Evolutionary conservation across 2,113 vertebrate genomes (phyloP).

Genomic region (Myodes glareolus): DNA sequence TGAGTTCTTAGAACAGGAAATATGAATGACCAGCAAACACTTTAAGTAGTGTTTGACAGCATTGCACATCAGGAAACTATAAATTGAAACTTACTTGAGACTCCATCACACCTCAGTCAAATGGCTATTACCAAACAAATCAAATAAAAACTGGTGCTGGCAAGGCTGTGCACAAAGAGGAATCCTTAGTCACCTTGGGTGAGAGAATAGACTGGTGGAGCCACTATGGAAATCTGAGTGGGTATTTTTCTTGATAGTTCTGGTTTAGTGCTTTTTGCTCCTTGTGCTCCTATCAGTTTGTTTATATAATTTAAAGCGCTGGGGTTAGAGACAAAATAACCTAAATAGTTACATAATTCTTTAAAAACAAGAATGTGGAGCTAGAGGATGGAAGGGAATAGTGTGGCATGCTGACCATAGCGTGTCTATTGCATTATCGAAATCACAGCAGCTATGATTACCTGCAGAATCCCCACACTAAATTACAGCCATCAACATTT

Average conservation of each 20-base stretch:
- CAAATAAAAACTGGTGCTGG: background rate
- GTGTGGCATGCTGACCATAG: background rate
- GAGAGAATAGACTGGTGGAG: background rate
- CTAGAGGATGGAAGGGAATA: background rate
- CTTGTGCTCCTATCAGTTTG: background rate
- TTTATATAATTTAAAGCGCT: background rate
- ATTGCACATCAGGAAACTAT: background rate
- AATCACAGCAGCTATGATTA: background rate
- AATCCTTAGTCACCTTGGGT: background rate
- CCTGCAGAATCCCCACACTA: background rate
- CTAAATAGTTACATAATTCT: background rate
- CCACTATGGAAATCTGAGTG: background rate
- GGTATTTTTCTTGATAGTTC: background rate
- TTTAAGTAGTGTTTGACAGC: too few species aligned
- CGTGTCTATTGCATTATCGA: background rate
- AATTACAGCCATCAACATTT: background rate
- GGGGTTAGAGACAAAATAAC: background rate
- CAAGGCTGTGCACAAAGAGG: background rate
- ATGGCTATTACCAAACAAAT: background rate
- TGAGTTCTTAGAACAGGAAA: background rate
- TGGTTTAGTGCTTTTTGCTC: background rate
- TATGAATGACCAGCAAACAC: background rate
- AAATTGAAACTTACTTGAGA: background rate
- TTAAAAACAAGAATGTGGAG: background rate
- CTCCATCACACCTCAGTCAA: background rate